These are phyloP conservation scores for Ptychochromis oligacanthus DNA, from an alignment of 2,113 vertebrate genomes.

Conservation along the genomic window DNA sequence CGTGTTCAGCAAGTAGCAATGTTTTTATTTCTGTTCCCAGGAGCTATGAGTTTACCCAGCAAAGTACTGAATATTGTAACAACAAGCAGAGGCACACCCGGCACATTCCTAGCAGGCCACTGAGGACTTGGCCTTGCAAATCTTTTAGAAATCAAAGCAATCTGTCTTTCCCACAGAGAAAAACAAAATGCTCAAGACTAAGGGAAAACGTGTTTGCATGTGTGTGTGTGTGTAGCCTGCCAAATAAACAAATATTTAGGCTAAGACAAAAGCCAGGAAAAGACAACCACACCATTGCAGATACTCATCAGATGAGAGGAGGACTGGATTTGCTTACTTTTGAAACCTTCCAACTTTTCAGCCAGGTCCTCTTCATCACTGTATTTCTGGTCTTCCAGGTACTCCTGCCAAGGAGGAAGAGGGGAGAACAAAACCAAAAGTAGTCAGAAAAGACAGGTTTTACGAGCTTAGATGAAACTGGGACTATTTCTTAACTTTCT, in stretches of 20 bases:
- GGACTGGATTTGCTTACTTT: slow-evolving; percentile 84
- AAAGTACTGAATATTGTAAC: slow-evolving; percentile 55
- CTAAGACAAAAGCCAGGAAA: slow-evolving; percentile 24
- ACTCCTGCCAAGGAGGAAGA: slow-evolving; percentile 81
- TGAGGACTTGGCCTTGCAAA: slow-evolving; percentile 51
- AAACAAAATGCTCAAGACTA: slow-evolving; percentile 32
- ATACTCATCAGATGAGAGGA: not conserved
- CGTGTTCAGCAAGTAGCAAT: not conserved
- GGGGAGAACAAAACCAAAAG: not conserved
- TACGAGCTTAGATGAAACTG: not conserved
- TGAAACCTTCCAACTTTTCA: slow-evolving; percentile 90
- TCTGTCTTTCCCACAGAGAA: slow-evolving; percentile 60
- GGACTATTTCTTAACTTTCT: not conserved
- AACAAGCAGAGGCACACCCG: slow-evolving; percentile 59
- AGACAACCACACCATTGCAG: not conserved
- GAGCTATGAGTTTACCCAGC: slow-evolving; percentile 38
- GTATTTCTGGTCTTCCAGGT: slow-evolving; percentile 95
- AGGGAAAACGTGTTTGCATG: not conserved
- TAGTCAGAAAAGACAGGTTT: not conserved
- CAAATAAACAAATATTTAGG: slow-evolving; percentile 28
- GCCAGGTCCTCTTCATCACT: slow-evolving; percentile 91
- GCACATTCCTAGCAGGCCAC: slow-evolving; percentile 72
- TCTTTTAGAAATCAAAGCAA: slow-evolving; percentile 51
- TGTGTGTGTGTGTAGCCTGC: not conserved
- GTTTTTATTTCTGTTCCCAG: slow-evolving; percentile 25